Evolutionary conservation across 2,797 vertebrate species (phyloP), one percentile per base, ranked within the genome.

Genomic region (Pangasius mekongensis): DNA sequence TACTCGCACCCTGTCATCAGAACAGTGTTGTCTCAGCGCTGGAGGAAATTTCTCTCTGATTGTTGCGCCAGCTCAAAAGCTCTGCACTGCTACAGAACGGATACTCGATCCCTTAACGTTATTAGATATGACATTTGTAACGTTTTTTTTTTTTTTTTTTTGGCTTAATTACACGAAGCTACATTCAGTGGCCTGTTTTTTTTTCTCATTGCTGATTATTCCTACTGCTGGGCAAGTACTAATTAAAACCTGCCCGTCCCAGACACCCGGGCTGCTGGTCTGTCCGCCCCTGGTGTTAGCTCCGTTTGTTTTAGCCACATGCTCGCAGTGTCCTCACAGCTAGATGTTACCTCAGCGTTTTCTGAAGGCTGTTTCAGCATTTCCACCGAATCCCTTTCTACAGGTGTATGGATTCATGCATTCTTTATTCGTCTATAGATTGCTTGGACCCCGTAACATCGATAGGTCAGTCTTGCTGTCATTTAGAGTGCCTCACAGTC

Each of bases 381-480:
- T 86, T 86, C 56, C 27, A 2, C 69, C 9, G 0, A 52, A 77
- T 64, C 54, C 24, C 85, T 80, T 58, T 87, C 62, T 83, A 33
- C 39, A 62, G 54, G 66, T 30, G 52, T 60, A 87, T 49, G 66
- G 86, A 83, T 60, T 47, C 39, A 4, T 83, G 78, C 86, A 71
- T 87, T 30, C 78, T 83, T 87, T 83, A 87, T 87, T 60, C 67
- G 5, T 81, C 78, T 87, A 87, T 83, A 36, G 78, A 87, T 87
- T n/a, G 39, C 66, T 30, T 2, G 7, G 76, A 36, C 60, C 62
- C 11, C 0, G 49, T 0, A 30, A 8, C 86, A 3, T 87, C 78
- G 52, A 87, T 83, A 87, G 78, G 86, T 73, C 66, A 39, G 8
- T 30, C 39, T 56, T 20, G 1, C 47, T n/a, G 77, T 71, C 77